Evolutionary conservation across 2,797 vertebrate species (phyloP), one percentile per base, ranked within the genome.

Genomic region (Trematomus bernacchii): DNA sequence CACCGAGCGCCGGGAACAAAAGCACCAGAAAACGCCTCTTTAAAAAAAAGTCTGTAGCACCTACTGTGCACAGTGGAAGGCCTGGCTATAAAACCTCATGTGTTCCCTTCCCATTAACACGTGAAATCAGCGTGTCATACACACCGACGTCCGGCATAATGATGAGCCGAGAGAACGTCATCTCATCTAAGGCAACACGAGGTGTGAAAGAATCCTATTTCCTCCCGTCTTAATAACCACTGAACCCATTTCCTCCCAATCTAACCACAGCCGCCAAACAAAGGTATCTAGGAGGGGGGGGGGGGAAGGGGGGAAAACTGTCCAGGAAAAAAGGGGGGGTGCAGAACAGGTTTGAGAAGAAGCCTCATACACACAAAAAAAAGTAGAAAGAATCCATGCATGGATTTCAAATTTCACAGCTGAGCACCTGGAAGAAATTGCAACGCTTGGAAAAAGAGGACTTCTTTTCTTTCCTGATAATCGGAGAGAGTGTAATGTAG

Each of bases 401-500:
- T 92, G 94, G 85, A 93, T 96, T 96, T 95, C 91, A 95, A 94
- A 96, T 96, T 95, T 95, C 94, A 94, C 89, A 95, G 92, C 90
- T 94, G 93, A 96, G 91, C 92, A 94, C 89, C 58, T 95, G 85
- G 88, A 74, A 92, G 93, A 94, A 95, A 94, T 94, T 94, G 94
- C 87, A 79, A 90, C 87, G 80, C 83, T 82, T 73, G 61, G 48
- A 87, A 91, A 80, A 87, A 74, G 66, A 65, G 64, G 61, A 75
- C 60, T 68, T 81, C 86, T 91, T 91, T 92, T 94, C 91, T 93
- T 90, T 90, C 83, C 76, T 84, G 89, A 90, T 94, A 90, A 93
- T 91, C 89, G 86, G 65, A 53, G 76, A 83, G 77, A 72, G 33
- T 84, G 87, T 91, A 92, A 87, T 62, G 76, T 68, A n/a, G 61